Evolutionary conservation across 2,113 vertebrate species (phyloP), one percentile per base, ranked within the genome.

Genomic region (Indri indri): DNA sequence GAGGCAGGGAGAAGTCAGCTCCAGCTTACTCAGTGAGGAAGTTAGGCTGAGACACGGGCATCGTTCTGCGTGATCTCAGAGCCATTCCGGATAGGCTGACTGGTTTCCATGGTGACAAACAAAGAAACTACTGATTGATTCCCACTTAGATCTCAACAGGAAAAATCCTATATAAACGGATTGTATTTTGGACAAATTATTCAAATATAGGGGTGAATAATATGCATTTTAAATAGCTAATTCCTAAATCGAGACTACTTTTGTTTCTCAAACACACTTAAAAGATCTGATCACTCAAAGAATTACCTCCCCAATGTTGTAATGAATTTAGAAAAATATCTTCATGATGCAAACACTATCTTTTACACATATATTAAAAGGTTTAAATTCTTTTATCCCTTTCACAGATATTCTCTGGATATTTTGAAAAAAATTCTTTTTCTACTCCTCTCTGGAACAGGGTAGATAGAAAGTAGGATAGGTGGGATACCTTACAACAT

Each of bases 51-150:
- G 96, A 96, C 87, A 84, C 73, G 97, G 97, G 90, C 96, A 76
- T 32, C 8, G 27, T 32, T 97, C 98, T 94, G 96, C 94, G 50
- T 83, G 98, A 98, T 98, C 98, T 97, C 94, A 98, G 97, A 92
- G 98, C 98, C 94, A 96, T 96, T 98, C 98, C 82, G 94, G 98
- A 98, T 97, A 98, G 99, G 99, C 99, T 99, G 98, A 98, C 97
- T 97, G 52, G 99, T 99, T 99, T 97, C 99, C 99, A 99, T 99
- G 98, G 99, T 83, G 98, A 99, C 99, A 37, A 97, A 98, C 98
- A 99, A 98, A 97, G 97, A 98, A 99, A 98, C 96, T 88, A 80
- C 98, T 98, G 96, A 98, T 98, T 98, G 97, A 98, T 98, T 98
- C 97, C 98, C 98, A 98, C 96, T 97, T 94, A 97, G 96, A 97